Evolutionary conservation across 2,888 invertebrate genomes (phyloP).

Genomic region (Malthinus seriepunctatus): DNA sequence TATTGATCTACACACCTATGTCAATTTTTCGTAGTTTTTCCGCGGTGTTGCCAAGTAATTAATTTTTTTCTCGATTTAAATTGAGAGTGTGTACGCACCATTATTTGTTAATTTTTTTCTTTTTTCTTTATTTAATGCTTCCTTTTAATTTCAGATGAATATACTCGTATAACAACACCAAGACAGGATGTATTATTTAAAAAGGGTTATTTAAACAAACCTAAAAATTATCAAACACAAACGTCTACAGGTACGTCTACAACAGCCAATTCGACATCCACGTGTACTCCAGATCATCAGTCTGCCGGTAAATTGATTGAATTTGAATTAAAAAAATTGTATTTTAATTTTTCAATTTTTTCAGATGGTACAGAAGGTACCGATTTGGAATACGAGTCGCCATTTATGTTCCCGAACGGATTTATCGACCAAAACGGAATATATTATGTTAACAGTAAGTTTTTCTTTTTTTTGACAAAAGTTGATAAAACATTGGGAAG

Average conservation of each 20-base stretch:
- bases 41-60: too few relatives aligned
- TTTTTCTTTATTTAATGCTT: neutral
- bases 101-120: neutral
- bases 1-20: too few relatives aligned
- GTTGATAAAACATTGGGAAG: too few relatives aligned
- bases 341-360: conserved; percentile 27
- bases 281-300: conserved; percentile 55
- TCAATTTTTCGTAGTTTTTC: too few relatives aligned
- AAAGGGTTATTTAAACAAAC: conserved; percentile 67
- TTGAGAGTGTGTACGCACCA: neutral
- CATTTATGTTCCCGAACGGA: conserved; percentile 54
- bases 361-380: conserved; percentile 43
- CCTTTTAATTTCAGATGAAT: conserved; percentile 60
- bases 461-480: neutral
- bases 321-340: neutral
- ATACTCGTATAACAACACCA: conserved; percentile 71
- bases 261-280: conserved; percentile 48
- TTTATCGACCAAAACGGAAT: conserved; percentile 58
- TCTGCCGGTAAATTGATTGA: conserved; percentile 47
- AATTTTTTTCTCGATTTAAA: too few relatives aligned
- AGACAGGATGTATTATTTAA: conserved; percentile 72
- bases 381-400: conserved; percentile 54
- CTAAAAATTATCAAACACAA: conserved; percentile 55
- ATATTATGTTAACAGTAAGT: conserved; percentile 58
- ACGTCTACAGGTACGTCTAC: conserved; percentile 50